phyloP scores from a whole-genome alignment of 30 jellyfish, hydroid and myxozoan genomes.

The Cassiopea xamachana region DNA sequence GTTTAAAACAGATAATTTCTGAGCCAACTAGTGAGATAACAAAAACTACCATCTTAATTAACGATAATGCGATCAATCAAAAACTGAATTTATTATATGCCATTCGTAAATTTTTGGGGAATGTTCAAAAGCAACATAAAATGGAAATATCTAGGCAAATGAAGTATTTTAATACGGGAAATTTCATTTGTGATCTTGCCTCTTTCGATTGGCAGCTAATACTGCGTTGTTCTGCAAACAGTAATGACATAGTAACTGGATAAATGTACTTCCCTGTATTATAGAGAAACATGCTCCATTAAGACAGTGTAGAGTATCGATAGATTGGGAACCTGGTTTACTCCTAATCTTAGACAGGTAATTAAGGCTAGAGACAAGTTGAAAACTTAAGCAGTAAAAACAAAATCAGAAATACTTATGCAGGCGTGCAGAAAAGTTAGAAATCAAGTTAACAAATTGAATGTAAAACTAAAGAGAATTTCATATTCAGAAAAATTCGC shows the following conservation, averaged over 20 bases:
- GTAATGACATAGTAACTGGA: background rate
- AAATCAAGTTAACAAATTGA: background rate
- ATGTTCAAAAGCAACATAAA: background rate
- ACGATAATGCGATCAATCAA: constrained; percentile 9
- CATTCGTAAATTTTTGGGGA: constrained; percentile 2
- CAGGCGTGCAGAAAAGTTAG: background rate
- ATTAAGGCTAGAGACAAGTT: background rate
- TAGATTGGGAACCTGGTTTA: background rate
- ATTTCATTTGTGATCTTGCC: background rate
- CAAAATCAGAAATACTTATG: background rate
- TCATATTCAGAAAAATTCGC: background rate
- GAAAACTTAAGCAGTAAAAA: background rate
- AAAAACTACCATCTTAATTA: constrained; percentile 4
- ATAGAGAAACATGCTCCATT: background rate
- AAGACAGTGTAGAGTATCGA: background rate
- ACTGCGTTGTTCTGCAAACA: background rate
- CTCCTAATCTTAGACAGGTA: background rate
- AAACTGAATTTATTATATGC: background rate
- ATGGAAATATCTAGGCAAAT: background rate
- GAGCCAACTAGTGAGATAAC: constrained; percentile 14
- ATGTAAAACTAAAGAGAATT: background rate
- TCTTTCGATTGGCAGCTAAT: background rate
- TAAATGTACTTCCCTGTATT: background rate
- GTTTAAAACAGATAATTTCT: constrained; percentile 12
- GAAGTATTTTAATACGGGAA: background rate